Conservation (phyloP, 2,797 vertebrate species). For the Danionella dracula region DNA sequence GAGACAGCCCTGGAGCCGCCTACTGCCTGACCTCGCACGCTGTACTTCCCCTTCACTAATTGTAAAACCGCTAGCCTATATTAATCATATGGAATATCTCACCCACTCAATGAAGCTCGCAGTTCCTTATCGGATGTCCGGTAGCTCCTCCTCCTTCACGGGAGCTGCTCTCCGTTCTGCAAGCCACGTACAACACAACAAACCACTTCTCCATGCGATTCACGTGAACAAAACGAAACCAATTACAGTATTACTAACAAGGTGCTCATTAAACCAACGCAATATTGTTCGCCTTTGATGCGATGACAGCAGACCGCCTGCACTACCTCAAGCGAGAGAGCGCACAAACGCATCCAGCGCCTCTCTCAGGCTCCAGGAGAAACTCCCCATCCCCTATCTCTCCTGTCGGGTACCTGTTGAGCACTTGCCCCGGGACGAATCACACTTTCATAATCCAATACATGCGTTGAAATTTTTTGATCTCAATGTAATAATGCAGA, state of each 20-base stretch:
- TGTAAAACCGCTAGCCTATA: background rate
- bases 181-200: background rate
- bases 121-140: constrained; percentile 41
- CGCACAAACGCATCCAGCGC: background rate
- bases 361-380: background rate
- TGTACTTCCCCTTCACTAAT: background rate
- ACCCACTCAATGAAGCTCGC: constrained; percentile 16
- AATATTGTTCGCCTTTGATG: background rate
- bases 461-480: too few species aligned
- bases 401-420: constrained; percentile 9
- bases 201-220: background rate
- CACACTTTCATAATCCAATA: too few species aligned
- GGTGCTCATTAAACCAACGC: background rate
- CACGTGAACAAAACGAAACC: background rate
- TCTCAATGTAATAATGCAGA: too few species aligned
- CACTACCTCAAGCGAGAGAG: background rate
- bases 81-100: constrained; percentile 6
- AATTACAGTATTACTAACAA: background rate
- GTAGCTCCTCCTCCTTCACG: constrained; percentile 29
- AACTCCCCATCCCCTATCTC: background rate
- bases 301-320: background rate
- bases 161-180: background rate
- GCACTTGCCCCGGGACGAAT: background rate
- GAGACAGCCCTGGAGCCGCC: background rate
- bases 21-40: background rate